Percentiles rank a stretch among this genome's conserved stretches.
Conservation (phyloP, 2,113 vertebrate species). For the Syrrhaptes paradoxus region DNA sequence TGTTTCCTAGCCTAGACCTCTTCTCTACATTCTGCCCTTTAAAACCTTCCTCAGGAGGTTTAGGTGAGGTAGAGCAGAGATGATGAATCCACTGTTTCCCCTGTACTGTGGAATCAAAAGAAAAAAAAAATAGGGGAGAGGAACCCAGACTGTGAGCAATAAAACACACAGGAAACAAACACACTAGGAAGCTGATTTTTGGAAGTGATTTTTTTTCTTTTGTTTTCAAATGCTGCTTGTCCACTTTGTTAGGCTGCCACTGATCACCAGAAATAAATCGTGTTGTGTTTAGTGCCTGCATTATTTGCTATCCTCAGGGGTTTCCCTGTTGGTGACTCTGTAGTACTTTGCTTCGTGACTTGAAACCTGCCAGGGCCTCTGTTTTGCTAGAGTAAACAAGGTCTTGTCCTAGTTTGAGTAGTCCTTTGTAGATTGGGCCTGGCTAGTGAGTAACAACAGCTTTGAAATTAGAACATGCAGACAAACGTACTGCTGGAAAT, state of each 20-base stretch:
- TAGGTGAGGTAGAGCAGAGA: not conserved
- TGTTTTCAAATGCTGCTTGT: not conserved
- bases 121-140: not conserved
- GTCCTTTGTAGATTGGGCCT: not conserved
- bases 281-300: conserved; percentile 6
- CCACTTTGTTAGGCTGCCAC: conserved; percentile 2
- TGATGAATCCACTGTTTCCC: not conserved
- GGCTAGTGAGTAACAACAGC: not conserved
- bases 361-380: not conserved
- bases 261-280: not conserved
- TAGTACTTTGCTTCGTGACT: not conserved
- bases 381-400: not conserved
- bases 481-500: not conserved
- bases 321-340: not conserved
- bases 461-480: not conserved
- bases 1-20: not conserved
- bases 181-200: not conserved
- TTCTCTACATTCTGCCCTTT: not conserved
- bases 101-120: not conserved
- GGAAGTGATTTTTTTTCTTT: not conserved
- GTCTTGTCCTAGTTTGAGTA: not conserved
- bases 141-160: not conserved
- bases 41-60: not conserved
- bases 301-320: not conserved
- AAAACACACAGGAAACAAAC: not conserved